These are phyloP conservation scores for Epirrhoe tristata DNA, from an alignment of 2,888 invertebrate genomes.

Conservation along the genomic window DNA sequence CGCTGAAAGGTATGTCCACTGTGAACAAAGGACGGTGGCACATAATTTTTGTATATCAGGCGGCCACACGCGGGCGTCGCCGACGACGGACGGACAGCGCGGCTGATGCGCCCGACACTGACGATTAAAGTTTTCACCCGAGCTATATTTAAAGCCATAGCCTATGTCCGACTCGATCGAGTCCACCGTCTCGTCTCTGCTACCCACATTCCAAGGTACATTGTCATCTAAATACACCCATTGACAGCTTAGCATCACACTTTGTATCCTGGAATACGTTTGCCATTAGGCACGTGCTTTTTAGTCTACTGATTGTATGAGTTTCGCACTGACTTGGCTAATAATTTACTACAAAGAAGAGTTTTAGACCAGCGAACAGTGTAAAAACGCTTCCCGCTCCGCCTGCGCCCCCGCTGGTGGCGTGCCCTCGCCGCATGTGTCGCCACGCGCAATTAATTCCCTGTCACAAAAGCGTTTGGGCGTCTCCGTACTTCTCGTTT, in stretches of 20 bases:
- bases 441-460: conserved; percentile 84
- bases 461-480: conserved; percentile 85
- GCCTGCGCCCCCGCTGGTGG: conserved; percentile 45
- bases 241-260: conserved; percentile 3
- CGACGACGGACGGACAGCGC: conserved; percentile 76
- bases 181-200: conserved; percentile 48
- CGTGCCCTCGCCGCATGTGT: conserved; percentile 67
- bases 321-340: no score
- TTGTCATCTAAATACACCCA: conserved; percentile 7
- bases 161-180: conserved; percentile 56
- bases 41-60: conserved; percentile 79
- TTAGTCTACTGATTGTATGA: not conserved
- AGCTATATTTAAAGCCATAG: conserved; percentile 71
- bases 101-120: conserved; percentile 71
- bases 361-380: not conserved
- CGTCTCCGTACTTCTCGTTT: conserved; percentile 80
- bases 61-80: conserved; percentile 78
- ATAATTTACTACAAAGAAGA: no score
- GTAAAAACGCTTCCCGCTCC: conserved; percentile 31
- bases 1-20: conserved; percentile 85
- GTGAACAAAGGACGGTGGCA: conserved; percentile 83
- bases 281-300: not conserved
- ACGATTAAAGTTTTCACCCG: conserved; percentile 83
- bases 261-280: conserved; percentile 32
- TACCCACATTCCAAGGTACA: conserved; percentile 31